phyloP scores from a whole-genome alignment of 2,797 vertebrate species.

The Odontamblyopus rebecca region DNA sequence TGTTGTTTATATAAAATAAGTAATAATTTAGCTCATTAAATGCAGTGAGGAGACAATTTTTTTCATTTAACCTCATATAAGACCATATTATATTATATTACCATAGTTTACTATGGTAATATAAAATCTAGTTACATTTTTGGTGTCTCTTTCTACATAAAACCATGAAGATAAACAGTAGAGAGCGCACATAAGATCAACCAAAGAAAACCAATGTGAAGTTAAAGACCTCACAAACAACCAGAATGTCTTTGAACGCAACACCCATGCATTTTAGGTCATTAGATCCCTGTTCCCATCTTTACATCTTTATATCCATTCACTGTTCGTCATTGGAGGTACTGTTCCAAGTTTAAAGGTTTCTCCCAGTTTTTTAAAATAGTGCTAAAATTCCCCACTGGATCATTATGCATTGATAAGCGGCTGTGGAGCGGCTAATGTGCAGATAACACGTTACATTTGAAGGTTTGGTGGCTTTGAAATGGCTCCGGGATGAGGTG shows the following conservation, averaged over 20 bases:
- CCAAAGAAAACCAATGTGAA: neutral
- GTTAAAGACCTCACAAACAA: neutral
- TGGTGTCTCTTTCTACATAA: neutral
- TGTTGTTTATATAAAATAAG: too few relatives aligned
- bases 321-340: neutral
- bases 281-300: neutral
- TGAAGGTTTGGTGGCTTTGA: conserved; percentile 70
- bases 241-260: neutral
- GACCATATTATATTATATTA: too few relatives aligned
- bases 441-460: conserved; percentile 71
- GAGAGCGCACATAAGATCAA: neutral
- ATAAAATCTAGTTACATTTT: neutral
- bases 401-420: conserved; percentile 46
- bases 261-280: neutral
- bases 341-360: conserved; percentile 51
- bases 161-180: neutral
- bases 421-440: conserved; percentile 60
- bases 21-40: too few relatives aligned
- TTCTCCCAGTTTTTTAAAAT: conserved; percentile 30
- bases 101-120: too few relatives aligned
- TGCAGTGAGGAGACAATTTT: neutral
- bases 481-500: conserved; percentile 65
- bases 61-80: neutral
- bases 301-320: neutral
- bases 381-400: conserved; percentile 41